Base-by-base conservation (phyloP, 2,797 vertebrate species). In the Tachyglossus aculeatus region DNA sequence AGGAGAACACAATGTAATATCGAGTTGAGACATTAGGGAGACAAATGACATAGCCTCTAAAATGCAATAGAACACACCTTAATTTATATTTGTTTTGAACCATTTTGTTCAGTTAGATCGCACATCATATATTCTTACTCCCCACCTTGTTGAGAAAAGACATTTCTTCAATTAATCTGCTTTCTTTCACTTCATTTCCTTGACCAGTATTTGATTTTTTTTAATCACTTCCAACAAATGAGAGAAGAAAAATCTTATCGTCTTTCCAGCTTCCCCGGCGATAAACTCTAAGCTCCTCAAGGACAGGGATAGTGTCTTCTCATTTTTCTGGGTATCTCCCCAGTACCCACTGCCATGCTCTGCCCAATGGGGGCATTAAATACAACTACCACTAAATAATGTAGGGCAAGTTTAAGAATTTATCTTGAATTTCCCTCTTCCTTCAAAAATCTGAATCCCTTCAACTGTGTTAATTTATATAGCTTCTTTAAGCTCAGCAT, bases 391-490 rank as follows among this genome's bases (percentile, higher is more conserved):
- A 24, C 24, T 25, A 2, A 21, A 29, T 29, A 47, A 47, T 47
- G 16, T 18, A 47, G 25, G 13, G 7, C 29, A 29, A 47, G 3
- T 47, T 47, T 41, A 16, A 21, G 18, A n/a, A 41, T 6, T 34
- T 41, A 40, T 61, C 24, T 39, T 70, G n/a, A 57, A 6, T 12
- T 55, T 18, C 60, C 31, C 54, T 27, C 55, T 78, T 51, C 63
- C 41, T 41, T 67, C 62, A 47, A 6, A 18, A 16, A 52, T 14
- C 55, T 27, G 61, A 25, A 57, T 31, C 57, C 15, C 39, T 66
- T 43, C 66, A 57, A 65, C 57, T 57, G 14, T 15, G 34, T 51
- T 71, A 55, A n/a, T 62, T 67, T 16, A 47, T n/a, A 63, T 72
- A 63, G 45, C 43, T 75, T 61, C 18, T 13, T 50, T 56, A 51